Evolutionary conservation across 2,113 vertebrate species (phyloP).

Genomic region (Phodopus roborovskii): DNA sequence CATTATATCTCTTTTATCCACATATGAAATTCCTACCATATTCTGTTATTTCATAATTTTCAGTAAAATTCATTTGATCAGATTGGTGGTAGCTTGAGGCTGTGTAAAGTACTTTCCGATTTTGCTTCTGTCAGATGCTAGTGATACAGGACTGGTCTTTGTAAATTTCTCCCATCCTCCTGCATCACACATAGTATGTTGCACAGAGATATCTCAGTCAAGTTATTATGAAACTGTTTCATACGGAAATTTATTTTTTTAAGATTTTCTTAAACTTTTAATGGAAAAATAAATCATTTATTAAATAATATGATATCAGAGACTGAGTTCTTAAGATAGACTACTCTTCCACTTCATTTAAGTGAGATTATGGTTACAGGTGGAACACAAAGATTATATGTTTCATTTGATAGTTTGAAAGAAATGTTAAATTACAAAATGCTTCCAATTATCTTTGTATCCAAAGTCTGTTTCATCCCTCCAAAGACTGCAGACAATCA

Average conservation of each 20-base stretch:
- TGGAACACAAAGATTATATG: background rate
- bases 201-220: background rate
- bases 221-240: background rate
- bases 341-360: background rate
- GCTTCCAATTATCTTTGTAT: background rate
- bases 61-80: background rate
- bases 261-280: background rate
- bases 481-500: background rate
- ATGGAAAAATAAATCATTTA: conserved; percentile 20
- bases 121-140: background rate
- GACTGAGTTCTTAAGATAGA: background rate
- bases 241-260: background rate
- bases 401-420: background rate
- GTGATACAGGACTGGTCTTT: background rate
- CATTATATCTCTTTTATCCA: background rate
- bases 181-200: background rate
- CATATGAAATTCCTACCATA: background rate
- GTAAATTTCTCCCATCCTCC: background rate
- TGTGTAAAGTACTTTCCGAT: background rate
- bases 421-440: background rate
- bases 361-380: background rate
- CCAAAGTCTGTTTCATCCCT: background rate
- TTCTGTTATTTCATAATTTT: background rate
- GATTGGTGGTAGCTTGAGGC: background rate
- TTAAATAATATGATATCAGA: background rate